Evolutionary conservation across 1,140 invertebrate genomes (phyloP).

Genomic region (Colletes latitarsis): DNA sequence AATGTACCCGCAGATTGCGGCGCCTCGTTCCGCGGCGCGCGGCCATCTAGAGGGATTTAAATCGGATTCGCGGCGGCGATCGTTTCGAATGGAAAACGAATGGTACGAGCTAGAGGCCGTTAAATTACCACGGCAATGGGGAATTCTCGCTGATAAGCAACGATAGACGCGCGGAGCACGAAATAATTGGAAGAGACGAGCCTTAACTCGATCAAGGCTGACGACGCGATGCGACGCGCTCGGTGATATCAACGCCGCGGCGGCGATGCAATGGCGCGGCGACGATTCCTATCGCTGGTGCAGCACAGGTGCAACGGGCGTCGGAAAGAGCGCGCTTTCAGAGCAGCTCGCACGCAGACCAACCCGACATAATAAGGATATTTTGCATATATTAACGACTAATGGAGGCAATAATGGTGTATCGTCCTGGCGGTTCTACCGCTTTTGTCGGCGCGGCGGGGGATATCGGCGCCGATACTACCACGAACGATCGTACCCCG

Average conservation of each 20-base stretch:
- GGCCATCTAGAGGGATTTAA: conserved; percentile 18
- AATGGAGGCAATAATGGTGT: conserved; percentile 72
- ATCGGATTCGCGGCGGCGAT: conserved; percentile 17
- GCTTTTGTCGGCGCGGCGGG: conserved; percentile 60
- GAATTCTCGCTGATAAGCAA: conserved; percentile 53
- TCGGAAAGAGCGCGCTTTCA: conserved; percentile 54
- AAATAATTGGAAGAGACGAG: conserved; percentile 68
- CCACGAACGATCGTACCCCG: conserved; percentile 7
- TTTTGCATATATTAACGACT: conserved; percentile 79
- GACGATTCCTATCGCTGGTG: conserved; percentile 69
- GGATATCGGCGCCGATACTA: conserved; percentile 38
- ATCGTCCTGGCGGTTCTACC: conserved; percentile 49
- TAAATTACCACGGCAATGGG: conserved; percentile 54
- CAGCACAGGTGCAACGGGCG: conserved; percentile 3
- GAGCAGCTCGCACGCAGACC: conserved; percentile 24
- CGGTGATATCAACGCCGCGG: conserved; percentile 39
- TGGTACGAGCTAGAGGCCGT: conserved; percentile 32
- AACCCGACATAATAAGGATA: conserved; percentile 75
- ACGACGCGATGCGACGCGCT: not conserved
- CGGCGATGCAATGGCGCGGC: not conserved
- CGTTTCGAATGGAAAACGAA: conserved; percentile 24
- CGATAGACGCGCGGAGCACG: conserved; percentile 38
- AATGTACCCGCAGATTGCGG: conserved; percentile 44
- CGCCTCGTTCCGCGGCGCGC: conserved; percentile 22
- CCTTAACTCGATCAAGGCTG: conserved; percentile 57